Base-by-base conservation (phyloP, 2,113 vertebrate genomes). In the Eubucco bourcierii region DNA sequence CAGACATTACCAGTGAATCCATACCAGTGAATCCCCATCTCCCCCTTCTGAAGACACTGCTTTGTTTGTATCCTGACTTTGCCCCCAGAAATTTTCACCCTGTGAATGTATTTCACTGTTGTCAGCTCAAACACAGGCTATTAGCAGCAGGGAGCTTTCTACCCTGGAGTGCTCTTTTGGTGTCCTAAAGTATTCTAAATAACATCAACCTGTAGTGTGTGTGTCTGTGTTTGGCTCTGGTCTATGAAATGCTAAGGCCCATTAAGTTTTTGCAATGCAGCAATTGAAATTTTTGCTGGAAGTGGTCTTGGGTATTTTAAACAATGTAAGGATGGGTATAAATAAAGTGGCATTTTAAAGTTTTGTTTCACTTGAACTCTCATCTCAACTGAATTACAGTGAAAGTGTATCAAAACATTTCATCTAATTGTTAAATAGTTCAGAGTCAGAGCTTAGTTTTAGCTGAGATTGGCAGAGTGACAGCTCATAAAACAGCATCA, bases 381-480 rank as follows among this genome's bases (percentile, higher is more conserved):
- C 82, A 77, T 97, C 78, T 90, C 70, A 79, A 4, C 50, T 88
- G 90, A 94, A 91, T 82, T 89, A 78, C 63, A 63, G 44, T 80
- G 68, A 92, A 93, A 87, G 7, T 73, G 52, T 93, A 93, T 71
- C 82, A 96, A 95, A 95, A 70, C 68, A 71, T 93, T 93, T 93
- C 6, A 96, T 96, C 84, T 96, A 96, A 96, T 96, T 97, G 80
- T 90, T 95, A 90, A 95, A 81, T 70, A 84, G 37, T 81, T 96
- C 72, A 53, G 52, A 87, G 71, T 56, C 29, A 91, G 71, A 80
- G 68, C 90, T 97, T 3, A 1, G 39, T 93, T 88, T 95, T 89
- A 96, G 55, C 96, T 95, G 85, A 96, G 74, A 94, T 97, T 95
- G 95, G 83, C 58, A 34, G 58, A 87, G 70, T 41, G 71, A 50